phyloP scores from a whole-genome alignment of 2,888 invertebrate species.

The Erebia palarica region DNA sequence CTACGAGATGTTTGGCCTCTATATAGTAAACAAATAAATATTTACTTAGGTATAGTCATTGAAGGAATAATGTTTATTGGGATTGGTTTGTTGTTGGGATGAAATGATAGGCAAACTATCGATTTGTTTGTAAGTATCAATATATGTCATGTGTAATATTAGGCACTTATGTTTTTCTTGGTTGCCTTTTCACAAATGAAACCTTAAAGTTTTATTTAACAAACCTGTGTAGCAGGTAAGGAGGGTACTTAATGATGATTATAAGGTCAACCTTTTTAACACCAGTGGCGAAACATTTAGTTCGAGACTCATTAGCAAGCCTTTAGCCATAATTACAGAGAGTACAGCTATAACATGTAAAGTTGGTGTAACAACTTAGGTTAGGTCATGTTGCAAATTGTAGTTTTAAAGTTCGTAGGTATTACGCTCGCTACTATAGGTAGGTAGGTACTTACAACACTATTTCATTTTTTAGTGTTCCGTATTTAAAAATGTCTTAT shows the following conservation, averaged over 20 bases:
- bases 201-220: background rate
- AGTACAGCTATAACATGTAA: constrained; percentile 10
- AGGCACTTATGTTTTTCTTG: too few species aligned
- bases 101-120: too few species aligned
- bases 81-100: too few species aligned
- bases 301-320: constrained; percentile 32
- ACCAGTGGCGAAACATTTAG: constrained; percentile 36
- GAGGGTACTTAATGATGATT: constrained; percentile 19
- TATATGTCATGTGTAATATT: too few species aligned
- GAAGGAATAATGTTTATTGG: too few species aligned
- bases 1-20: too few species aligned
- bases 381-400: constrained; percentile 27
- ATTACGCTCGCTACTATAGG: background rate
- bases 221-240: background rate
- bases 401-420: constrained; percentile 10
- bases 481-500: too few species aligned
- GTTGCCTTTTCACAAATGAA: background rate
- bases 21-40: too few species aligned
- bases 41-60: too few species aligned
- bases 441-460: too few species aligned
- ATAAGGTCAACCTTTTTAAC: constrained; percentile 38
- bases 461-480: too few species aligned
- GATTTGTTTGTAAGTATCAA: too few species aligned
- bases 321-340: constrained; percentile 19
- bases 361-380: constrained; percentile 28